These are phyloP conservation scores for Acanthurus leucopareius DNA, from an alignment of 2,797 vertebrate species.

Conservation along the genomic window DNA sequence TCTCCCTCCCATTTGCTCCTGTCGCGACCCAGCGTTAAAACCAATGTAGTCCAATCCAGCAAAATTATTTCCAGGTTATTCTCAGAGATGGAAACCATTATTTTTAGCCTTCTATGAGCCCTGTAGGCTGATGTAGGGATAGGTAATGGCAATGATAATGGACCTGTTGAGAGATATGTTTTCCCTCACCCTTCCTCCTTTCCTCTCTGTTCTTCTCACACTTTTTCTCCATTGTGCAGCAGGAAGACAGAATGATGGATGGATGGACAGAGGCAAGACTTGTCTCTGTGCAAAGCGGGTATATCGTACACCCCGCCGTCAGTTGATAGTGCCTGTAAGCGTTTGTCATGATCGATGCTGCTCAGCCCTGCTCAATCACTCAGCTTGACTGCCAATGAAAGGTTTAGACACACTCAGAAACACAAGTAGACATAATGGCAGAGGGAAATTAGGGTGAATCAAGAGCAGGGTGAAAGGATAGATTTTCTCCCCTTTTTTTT, in stretches of 20 bases:
- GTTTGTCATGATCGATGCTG: conserved; percentile 74
- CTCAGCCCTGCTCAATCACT: conserved; percentile 72
- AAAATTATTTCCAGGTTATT: conserved; percentile 73
- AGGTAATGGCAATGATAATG: conserved; percentile 72
- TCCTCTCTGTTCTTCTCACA: conserved; percentile 53
- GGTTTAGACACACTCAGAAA: conserved; percentile 69
- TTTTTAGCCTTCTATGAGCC: conserved; percentile 49
- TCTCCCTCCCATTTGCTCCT: conserved; percentile 51
- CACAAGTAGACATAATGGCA: conserved; percentile 72
- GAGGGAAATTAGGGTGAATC: conserved; percentile 64
- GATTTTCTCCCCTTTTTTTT: conserved; percentile 67
- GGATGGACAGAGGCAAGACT: conserved; percentile 61
- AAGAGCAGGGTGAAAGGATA: conserved; percentile 57
- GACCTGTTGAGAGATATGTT: conserved; percentile 70
- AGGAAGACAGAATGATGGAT: conserved; percentile 77
- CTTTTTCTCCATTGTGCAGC: conserved; percentile 68
- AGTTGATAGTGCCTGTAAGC: conserved; percentile 69
- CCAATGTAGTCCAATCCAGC: conserved; percentile 49
- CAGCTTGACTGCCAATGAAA: conserved; percentile 71
- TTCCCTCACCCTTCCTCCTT: conserved; percentile 31
- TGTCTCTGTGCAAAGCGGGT: conserved; percentile 40
- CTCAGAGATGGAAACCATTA: conserved; percentile 63
- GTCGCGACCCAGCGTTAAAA: conserved; percentile 51
- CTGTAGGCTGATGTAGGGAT: conserved; percentile 48
- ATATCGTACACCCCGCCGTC: conserved; percentile 56